phyloP scores from a whole-genome alignment of 1,140 invertebrate species.

The Luehdorfia chinensis region DNA sequence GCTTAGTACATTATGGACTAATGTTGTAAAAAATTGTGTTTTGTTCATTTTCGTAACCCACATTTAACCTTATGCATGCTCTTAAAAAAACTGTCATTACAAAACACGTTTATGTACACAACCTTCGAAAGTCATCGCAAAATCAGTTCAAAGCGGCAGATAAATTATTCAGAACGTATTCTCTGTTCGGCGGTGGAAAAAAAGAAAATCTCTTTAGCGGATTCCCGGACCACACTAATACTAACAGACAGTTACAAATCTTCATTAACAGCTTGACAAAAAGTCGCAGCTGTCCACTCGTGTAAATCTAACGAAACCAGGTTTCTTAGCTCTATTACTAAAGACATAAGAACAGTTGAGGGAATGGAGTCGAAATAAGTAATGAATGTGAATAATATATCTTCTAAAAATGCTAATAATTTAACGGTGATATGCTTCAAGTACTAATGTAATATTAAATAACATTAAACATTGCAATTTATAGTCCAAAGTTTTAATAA shows the following conservation, averaged over 20 bases:
- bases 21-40: too few species aligned
- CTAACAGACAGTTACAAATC: slow-evolving; percentile 49
- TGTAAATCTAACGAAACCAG: slow-evolving; percentile 38
- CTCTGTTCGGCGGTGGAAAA: slow-evolving; percentile 32
- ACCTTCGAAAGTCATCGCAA: slow-evolving; percentile 28
- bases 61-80: too few species aligned
- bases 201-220: slow-evolving; percentile 37
- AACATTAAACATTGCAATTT: too few species aligned
- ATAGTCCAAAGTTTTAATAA: too few species aligned
- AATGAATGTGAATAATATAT: too few species aligned
- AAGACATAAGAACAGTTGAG: slow-evolving; percentile 24
- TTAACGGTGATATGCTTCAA: too few species aligned
- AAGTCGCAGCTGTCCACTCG: slow-evolving; percentile 37
- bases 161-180: slow-evolving; percentile 39
- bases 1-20: too few species aligned
- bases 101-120: slow-evolving; percentile 17
- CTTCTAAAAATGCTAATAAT: too few species aligned
- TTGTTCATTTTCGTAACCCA: too few species aligned
- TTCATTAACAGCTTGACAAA: slow-evolving; percentile 54
- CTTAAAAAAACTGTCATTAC: slow-evolving; percentile 1
- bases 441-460: too few species aligned
- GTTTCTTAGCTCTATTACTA: slow-evolving; percentile 22
- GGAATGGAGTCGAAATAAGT: slow-evolving; percentile 16
- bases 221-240: slow-evolving; percentile 36
- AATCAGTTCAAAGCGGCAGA: slow-evolving; percentile 39